phyloP scores from a whole-genome alignment of 2,797 vertebrate species.

The Typhlichthys eigenmanni region DNA sequence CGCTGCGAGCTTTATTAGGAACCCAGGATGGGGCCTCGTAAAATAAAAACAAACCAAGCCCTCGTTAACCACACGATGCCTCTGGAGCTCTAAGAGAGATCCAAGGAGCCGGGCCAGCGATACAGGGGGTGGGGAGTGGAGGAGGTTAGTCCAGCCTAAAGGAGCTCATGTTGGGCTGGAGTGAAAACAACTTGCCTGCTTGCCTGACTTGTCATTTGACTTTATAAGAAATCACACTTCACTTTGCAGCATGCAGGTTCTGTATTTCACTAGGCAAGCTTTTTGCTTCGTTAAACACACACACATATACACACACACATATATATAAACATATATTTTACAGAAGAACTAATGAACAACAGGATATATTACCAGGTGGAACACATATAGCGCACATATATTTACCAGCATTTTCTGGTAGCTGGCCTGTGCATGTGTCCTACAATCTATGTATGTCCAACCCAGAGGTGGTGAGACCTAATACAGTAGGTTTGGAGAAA shows the following conservation, averaged over 20 bases:
- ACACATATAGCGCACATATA: conserved; percentile 17
- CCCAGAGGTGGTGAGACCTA: too few species aligned
- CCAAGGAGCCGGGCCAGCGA: conserved; percentile 13
- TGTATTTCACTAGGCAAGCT: background rate
- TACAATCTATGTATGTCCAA: too few species aligned
- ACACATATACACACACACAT: too few species aligned
- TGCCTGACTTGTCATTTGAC: too few species aligned
- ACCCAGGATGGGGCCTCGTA: conserved; percentile 43
- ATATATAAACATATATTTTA: too few species aligned
- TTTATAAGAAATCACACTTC: too few species aligned
- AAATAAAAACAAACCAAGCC: conserved; percentile 32
- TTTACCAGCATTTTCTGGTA: conserved; percentile 39
- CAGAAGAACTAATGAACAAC: conserved; percentile 19
- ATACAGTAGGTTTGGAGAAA: too few species aligned
- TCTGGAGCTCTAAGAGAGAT: conserved; percentile 30
- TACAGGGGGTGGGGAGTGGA: background rate
- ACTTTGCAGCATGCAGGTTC: too few species aligned
- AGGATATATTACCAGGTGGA: conserved; percentile 31
- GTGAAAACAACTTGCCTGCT: background rate
- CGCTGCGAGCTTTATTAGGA: conserved; percentile 67
- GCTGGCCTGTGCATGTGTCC: conserved; percentile 23
- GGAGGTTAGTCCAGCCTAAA: background rate
- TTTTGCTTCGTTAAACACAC: background rate
- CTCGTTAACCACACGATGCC: conserved; percentile 60
- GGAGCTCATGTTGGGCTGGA: conserved; percentile 1